A percentile compares a stretch with the other conserved stretches of the same genome.
Conservation (phyloP, 2,113 vertebrate species). For the Rhinopomastus cyanomelas region DNA sequence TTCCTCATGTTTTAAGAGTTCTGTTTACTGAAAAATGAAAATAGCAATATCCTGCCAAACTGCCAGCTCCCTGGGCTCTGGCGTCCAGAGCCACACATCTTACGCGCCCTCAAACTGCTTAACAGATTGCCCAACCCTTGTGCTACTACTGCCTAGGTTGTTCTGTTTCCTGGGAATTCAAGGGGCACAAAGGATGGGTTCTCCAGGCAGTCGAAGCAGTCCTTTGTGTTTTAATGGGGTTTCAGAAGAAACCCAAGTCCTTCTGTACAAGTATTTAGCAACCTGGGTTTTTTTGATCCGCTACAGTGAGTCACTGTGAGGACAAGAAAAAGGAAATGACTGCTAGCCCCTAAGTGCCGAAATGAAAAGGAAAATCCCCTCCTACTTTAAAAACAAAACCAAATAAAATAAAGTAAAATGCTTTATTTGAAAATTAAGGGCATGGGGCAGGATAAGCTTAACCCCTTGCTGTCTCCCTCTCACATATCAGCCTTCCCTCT, state of each 20-base stretch:
- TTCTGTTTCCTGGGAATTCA: conserved; percentile 22
- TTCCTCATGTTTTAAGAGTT: neutral
- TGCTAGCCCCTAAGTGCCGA: neutral
- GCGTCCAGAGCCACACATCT: neutral
- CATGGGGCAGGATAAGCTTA: neutral
- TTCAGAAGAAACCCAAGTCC: neutral
- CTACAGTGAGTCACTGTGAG: neutral
- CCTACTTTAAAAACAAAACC: neutral
- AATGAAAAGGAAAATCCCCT: neutral
- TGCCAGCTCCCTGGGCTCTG: neutral
- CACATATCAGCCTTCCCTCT: neutral
- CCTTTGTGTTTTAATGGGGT: neutral
- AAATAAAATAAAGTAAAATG: neutral
- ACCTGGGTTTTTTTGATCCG: neutral
- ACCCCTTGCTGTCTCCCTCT: neutral
- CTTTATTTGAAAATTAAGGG: neutral
- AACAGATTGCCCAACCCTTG: neutral
- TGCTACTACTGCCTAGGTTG: neutral
- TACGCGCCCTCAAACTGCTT: neutral
- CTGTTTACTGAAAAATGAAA: neutral
- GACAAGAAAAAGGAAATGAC: conserved; percentile 3
- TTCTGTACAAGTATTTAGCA: neutral
- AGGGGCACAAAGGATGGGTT: neutral
- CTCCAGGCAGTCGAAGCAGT: neutral
- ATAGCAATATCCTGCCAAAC: neutral